These are phyloP conservation scores for Polyploca ridens DNA, from an alignment of 2,888 invertebrate genomes.

Conservation along the genomic window DNA sequence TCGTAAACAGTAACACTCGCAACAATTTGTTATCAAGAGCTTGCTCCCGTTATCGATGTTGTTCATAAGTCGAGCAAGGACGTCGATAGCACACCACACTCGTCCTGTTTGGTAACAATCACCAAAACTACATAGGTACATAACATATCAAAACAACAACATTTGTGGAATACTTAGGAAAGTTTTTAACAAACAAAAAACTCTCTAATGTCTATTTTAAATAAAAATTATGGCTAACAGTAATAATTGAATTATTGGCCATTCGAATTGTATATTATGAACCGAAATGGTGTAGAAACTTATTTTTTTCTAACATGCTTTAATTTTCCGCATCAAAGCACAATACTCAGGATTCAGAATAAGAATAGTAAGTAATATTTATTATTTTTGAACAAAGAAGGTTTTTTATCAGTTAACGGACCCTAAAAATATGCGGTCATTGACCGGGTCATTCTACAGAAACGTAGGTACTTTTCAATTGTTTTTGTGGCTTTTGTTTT, in stretches of 20 bases:
- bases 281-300: neutral
- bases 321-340: neutral
- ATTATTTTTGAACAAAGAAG: neutral
- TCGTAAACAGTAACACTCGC: conserved; percentile 35
- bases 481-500: conserved; percentile 29
- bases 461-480: conserved; percentile 19
- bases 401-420: conserved; percentile 2
- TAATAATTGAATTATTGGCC: neutral
- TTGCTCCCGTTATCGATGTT: conserved; percentile 62
- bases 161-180: neutral
- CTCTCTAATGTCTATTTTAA: no score
- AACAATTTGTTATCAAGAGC: conserved; percentile 54
- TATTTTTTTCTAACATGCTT: neutral
- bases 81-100: conserved; percentile 58
- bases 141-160: neutral
- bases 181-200: no score
- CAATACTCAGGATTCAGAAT: neutral
- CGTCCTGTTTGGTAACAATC: conserved; percentile 47
- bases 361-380: neutral
- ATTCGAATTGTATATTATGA: neutral
- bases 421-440: neutral
- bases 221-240: no score
- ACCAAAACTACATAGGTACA: conserved; percentile 25
- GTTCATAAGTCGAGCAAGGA: conserved; percentile 74
- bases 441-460: conserved; percentile 4